Evolutionary conservation across 2,888 invertebrate species (phyloP).

Genomic region (Pyrochroa serraticornis): DNA sequence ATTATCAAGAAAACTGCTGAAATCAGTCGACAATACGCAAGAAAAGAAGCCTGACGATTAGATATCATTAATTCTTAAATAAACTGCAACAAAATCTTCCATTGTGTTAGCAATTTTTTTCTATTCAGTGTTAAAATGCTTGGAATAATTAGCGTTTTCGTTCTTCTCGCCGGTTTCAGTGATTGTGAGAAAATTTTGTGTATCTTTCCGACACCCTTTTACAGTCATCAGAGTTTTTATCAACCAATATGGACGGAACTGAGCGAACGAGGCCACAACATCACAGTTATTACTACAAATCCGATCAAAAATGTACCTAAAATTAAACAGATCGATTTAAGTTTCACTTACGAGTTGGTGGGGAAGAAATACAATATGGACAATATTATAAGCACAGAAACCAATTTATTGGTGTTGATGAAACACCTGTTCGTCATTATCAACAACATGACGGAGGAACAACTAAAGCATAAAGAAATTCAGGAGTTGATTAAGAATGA

Average conservation of each 20-base stretch:
- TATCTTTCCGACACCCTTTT: slow-evolving; percentile 39
- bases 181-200: slow-evolving; percentile 38
- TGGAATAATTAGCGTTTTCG: no score
- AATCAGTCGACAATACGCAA: no score
- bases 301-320: slow-evolving; percentile 55
- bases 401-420: slow-evolving; percentile 14
- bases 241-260: slow-evolving; percentile 57
- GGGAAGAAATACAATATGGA: slow-evolving; percentile 19
- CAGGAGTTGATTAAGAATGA: slow-evolving; percentile 37
- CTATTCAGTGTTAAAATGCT: no score
- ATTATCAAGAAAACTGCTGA: no score
- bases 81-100: no score
- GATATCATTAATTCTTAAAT: no score
- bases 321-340: slow-evolving; percentile 55
- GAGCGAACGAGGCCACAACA: slow-evolving; percentile 58
- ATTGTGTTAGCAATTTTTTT: no score
- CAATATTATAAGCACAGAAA: slow-evolving; percentile 12
- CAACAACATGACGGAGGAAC: slow-evolving; percentile 20
- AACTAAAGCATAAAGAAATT: slow-evolving; percentile 30
- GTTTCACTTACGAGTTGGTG: slow-evolving; percentile 31
- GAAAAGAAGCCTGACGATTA: no score
- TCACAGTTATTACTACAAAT: slow-evolving; percentile 57
- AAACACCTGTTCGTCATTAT: slow-evolving; percentile 11
- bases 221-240: slow-evolving; percentile 60
- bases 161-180: neutral